Evolutionary conservation across 2,888 invertebrate species (phyloP), one percentile per base, ranked within the genome.

Genomic region (Halocaridina rubra): DNA sequence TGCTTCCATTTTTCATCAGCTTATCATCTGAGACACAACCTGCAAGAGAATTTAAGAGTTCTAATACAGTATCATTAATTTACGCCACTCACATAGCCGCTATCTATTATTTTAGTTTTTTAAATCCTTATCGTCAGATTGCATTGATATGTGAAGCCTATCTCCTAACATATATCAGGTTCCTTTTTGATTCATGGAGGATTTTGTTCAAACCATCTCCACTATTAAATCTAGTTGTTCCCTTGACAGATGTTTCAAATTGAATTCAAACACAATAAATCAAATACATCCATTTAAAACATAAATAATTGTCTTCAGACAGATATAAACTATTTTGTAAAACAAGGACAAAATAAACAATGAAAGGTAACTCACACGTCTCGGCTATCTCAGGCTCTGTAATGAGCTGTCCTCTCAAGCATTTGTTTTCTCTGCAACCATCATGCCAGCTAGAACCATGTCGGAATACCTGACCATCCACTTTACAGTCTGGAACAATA

Each of bases 311-410:
- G 10, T 10, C 10, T 61, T 10, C 16, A 13, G 10, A 61, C 19
- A n/a, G 7, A 7, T 19, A 61, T 22, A n/a, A 13, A 61, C 19
- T n/a, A 10, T 0, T 27, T 3, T 30, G n/a, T n/a, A n/a, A n/a
- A n/a, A n/a, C n/a, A n/a, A n/a, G n/a, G n/a, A n/a, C n/a, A n/a
- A n/a, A n/a, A n/a, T n/a, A n/a, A n/a, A n/a, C n/a, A n/a, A n/a
- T n/a, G n/a, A n/a, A n/a, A n/a, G n/a, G n/a, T n/a, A n/a, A 80
- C 80, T 80, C 53, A 80, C 80, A 80, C 8, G 71, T 80, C 5
- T 30, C 80, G 3, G 53, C 4, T 16, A 71, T 53, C 7, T 29
- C 57, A 8, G 53, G n/a, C 10, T 19, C 53, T 8, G 30, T 19
- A 59, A 71, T 72, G 33, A 80, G 32, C 27, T 72, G 71, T 8